phyloP scores from a whole-genome alignment of 92 coral and sea anemone species.

The Paragorgia papillata region DNA sequence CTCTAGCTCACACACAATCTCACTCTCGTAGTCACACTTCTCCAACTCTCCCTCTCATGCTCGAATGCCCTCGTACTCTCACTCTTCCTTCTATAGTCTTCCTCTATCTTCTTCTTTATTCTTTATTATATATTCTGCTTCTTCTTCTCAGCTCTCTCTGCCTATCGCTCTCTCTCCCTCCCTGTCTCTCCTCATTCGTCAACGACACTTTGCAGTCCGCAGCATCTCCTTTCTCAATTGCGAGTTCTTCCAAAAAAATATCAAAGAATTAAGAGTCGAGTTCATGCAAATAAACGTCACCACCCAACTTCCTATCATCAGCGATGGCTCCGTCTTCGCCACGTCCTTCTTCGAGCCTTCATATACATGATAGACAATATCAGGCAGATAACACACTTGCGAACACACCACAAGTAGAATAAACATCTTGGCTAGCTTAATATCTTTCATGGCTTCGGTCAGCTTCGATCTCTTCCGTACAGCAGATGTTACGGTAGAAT shows the following conservation, averaged over 20 bases:
- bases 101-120: no score
- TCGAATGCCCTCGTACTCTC: no score
- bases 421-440: conserved; percentile 29
- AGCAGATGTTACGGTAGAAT: not conserved
- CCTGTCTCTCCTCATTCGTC: not conserved
- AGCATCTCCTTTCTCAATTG: conserved; percentile 26
- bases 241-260: conserved; percentile 41
- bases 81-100: no score
- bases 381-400: conserved; percentile 21
- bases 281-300: conserved; percentile 17
- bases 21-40: no score
- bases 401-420: conserved; percentile 7
- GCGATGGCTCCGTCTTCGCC: not conserved
- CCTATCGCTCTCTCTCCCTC: not conserved
- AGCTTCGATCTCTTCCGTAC: not conserved
- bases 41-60: no score
- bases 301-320: conserved; percentile 24
- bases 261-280: conserved; percentile 31
- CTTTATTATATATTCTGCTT: not conserved
- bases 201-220: not conserved
- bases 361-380: conserved; percentile 6
- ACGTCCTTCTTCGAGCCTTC: not conserved
- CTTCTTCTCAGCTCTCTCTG: not conserved
- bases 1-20: no score
- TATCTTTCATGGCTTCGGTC: conserved; percentile 12